phyloP scores from a whole-genome alignment of 1,140 invertebrate species.

The Drosophila fuyamai region DNA sequence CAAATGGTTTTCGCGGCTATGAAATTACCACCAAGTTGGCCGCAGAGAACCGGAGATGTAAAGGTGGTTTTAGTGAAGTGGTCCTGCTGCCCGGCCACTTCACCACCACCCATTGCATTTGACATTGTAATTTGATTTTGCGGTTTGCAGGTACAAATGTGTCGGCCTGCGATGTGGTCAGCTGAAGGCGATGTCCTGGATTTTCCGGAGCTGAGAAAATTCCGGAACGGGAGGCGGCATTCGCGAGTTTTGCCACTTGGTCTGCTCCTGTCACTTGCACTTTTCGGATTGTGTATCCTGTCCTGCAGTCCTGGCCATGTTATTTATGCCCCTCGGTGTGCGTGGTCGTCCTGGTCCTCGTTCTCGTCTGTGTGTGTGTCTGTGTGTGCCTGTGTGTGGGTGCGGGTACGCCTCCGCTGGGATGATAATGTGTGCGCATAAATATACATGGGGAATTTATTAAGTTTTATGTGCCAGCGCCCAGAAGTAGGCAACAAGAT shows the following conservation, averaged over 20 bases:
- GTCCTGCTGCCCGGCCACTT: too few species aligned
- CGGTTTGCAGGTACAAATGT: slow-evolving; percentile 53
- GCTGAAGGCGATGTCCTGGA: slow-evolving; percentile 4
- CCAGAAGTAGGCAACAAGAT: slow-evolving; percentile 50
- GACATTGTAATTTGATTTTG: slow-evolving; percentile 75
- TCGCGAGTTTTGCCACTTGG: slow-evolving; percentile 38
- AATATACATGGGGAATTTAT: slow-evolving; percentile 76
- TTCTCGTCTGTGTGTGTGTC: too few species aligned
- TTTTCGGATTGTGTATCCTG: slow-evolving; percentile 44
- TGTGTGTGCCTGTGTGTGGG: neutral
- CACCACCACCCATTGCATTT: slow-evolving; percentile 9
- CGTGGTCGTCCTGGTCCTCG: neutral
- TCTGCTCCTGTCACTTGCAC: slow-evolving; percentile 56
- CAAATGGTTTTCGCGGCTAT: slow-evolving; percentile 69
- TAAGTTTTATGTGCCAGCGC: slow-evolving; percentile 71
- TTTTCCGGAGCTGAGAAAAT: too few species aligned
- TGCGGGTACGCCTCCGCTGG: slow-evolving; percentile 20
- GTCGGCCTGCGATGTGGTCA: slow-evolving; percentile 42
- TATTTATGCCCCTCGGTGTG: slow-evolving; percentile 31
- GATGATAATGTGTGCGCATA: slow-evolving; percentile 76
- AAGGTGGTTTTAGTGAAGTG: neutral
- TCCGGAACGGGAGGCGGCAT: neutral
- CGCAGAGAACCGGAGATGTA: slow-evolving; percentile 15
- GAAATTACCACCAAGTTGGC: slow-evolving; percentile 56
- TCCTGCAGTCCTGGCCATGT: slow-evolving; percentile 13